Percentiles rank a stretch among this genome's conserved stretches.
Evolutionary conservation across 2,113 vertebrate species (phyloP).

Genomic region (Spilogale gracilis): DNA sequence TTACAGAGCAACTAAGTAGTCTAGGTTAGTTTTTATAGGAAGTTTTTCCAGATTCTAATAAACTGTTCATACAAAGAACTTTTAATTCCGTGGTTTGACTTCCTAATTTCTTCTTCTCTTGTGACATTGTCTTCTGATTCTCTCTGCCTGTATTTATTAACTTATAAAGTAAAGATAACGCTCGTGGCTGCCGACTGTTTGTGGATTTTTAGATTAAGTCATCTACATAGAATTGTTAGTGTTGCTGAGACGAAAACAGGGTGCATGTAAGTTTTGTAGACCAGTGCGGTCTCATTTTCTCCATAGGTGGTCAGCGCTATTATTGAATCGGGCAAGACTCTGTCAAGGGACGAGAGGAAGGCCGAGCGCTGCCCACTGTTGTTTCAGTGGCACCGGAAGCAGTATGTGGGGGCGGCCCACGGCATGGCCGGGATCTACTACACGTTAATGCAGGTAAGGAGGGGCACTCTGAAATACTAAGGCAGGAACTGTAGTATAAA

Average conservation of each 20-base stretch:
- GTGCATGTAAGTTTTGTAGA: not conserved
- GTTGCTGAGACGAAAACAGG: not conserved
- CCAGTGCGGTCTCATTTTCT: not conserved
- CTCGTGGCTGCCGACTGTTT: not conserved
- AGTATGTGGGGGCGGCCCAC: constrained; percentile 97
- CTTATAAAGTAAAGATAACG: constrained; percentile 19
- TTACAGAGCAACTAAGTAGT: not conserved
- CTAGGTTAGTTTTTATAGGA: not conserved
- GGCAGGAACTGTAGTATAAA: too few species aligned
- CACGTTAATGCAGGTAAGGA: constrained; percentile 95
- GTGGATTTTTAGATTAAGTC: not conserved
- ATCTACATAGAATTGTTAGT: not conserved
- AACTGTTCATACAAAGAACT: not conserved
- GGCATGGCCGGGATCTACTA: constrained; percentile 96
- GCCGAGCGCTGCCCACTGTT: constrained; percentile 95
- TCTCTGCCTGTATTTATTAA: not conserved
- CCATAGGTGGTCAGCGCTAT: constrained; percentile 93
- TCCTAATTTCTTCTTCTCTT: not conserved
- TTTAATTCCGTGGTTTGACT: not conserved
- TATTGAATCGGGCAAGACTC: constrained; percentile 94
- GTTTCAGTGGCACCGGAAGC: constrained; percentile 98
- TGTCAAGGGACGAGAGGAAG: constrained; percentile 95
- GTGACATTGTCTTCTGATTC: not conserved
- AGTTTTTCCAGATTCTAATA: not conserved
- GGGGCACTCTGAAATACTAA: not conserved